These are phyloP conservation scores for Corynorhinus townsendii DNA, from an alignment of 2,113 vertebrate genomes.

Conservation along the genomic window DNA sequence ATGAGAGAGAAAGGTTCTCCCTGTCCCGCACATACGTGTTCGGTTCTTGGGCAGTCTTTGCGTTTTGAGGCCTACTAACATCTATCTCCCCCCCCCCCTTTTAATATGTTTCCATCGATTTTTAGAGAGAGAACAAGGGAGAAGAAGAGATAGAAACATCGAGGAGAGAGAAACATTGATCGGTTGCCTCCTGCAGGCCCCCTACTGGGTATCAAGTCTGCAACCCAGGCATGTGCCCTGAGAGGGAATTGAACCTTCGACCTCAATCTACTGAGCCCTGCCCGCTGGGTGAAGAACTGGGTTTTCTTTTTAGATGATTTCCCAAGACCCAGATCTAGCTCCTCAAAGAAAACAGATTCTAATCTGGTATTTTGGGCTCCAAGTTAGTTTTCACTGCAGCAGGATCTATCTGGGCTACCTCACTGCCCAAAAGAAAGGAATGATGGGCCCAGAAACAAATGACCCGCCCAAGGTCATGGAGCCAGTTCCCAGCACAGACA, in stretches of 20 bases:
- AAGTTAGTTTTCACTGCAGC: not conserved
- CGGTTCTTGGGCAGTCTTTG: not conserved
- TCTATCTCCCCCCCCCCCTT: no score
- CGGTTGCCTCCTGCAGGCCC: no score
- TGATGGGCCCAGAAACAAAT: not conserved
- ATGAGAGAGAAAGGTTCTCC: not conserved
- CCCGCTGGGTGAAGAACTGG: no score
- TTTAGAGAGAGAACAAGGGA: no score
- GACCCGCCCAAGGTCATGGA: not conserved
- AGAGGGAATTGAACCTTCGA: no score
- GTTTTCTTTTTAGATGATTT: not conserved
- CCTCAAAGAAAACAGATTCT: not conserved
- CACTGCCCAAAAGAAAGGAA: not conserved
- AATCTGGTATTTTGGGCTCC: not conserved
- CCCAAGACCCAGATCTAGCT: not conserved
- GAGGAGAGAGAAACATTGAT: no score
- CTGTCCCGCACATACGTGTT: fast-evolving
- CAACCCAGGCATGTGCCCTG: no score
- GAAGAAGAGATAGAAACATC: no score
- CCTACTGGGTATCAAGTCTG: no score
- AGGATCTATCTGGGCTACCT: not conserved
- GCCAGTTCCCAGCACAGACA: not conserved
- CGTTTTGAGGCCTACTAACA: no score
- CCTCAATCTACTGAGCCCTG: no score
- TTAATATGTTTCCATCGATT: no score